Evolutionary conservation across 2,797 vertebrate genomes (phyloP), one percentile per base, ranked within the genome.

Genomic region (Galaxias olidus): DNA sequence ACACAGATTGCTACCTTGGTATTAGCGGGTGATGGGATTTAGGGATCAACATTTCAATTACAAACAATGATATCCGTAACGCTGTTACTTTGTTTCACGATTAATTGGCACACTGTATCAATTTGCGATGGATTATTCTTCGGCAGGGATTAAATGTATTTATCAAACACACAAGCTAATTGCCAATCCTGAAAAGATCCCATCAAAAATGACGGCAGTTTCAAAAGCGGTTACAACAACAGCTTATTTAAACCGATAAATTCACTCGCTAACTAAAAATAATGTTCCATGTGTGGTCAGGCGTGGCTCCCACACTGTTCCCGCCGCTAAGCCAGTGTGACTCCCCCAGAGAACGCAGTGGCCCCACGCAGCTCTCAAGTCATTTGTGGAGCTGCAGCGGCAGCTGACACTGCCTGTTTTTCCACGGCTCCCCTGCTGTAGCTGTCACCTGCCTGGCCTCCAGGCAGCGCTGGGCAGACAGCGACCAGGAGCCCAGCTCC

Each of bases 351-450:
- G 63, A 77, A 52, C 57, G 53, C 1, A 57, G 61, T 64, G 40
- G 71, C 82, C 84, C 74, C 59, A 59, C 45, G 84, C 73, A 75
- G 84, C 77, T 84, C 71, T 71, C 60, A 68, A n/a, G 14, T 81
- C 81, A 87, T 88, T 86, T 87, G 80, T 84, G 81, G 82, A 86
- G 67, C 79, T 71, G 76, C 82, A 66, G 85, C 84, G 77, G 67
- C 66, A 79, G 83, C 84, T 79, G 75, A 72, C 63, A 72, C 61
- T 75, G 86, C 74, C 77, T 79, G 81, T 71, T 65, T 78, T 79
- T 71, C 61, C 46, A 48, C 8, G 14, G 40, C 68, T 19, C 58
- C 68, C 67, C 72, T 63, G 76, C 73, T 65, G 78, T 71, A 71
- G 60, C 69, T 78, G 71, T 76, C 77, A 72, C 61, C 69, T 63